phyloP scores from a whole-genome alignment of 2,888 invertebrate species.

The Dusona sp. region DNA sequence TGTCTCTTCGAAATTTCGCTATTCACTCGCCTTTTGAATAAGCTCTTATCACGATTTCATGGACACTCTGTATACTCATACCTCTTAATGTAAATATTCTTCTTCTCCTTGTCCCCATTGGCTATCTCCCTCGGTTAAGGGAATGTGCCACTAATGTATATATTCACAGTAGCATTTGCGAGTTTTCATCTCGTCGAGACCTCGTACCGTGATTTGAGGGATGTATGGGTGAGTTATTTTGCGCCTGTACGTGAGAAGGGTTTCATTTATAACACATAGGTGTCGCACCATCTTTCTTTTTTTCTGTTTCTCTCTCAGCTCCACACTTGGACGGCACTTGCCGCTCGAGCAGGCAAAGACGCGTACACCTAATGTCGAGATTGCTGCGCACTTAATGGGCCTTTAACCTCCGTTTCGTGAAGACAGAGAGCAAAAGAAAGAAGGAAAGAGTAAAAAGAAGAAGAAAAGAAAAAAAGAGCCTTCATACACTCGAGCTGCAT shows the following conservation, averaged over 20 bases:
- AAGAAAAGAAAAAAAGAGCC: background rate
- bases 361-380: conserved; percentile 70
- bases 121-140: no score
- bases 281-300: conserved; percentile 55
- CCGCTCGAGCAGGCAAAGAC: conserved; percentile 50
- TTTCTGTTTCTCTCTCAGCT: conserved; percentile 37
- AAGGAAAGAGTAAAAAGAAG: conserved; percentile 6
- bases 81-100: background rate
- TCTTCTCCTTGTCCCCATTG: no score
- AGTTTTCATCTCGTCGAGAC: conserved; percentile 51
- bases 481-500: conserved; percentile 21
- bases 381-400: conserved; percentile 79
- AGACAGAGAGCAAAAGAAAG: conserved; percentile 33
- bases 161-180: conserved; percentile 6
- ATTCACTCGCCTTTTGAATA: background rate
- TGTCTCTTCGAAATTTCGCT: background rate
- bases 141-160: no score
- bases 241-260: conserved; percentile 38
- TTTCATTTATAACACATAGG: conserved; percentile 62
- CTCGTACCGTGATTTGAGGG: conserved; percentile 35
- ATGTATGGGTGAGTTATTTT: conserved; percentile 18
- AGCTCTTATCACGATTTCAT: background rate
- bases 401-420: conserved; percentile 76
- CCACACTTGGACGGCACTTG: conserved; percentile 49
- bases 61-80: conserved; percentile 10